Evolutionary conservation across 2,797 vertebrate species (phyloP), one percentile per base, ranked within the genome.

Genomic region (Enteromius treurensis): DNA sequence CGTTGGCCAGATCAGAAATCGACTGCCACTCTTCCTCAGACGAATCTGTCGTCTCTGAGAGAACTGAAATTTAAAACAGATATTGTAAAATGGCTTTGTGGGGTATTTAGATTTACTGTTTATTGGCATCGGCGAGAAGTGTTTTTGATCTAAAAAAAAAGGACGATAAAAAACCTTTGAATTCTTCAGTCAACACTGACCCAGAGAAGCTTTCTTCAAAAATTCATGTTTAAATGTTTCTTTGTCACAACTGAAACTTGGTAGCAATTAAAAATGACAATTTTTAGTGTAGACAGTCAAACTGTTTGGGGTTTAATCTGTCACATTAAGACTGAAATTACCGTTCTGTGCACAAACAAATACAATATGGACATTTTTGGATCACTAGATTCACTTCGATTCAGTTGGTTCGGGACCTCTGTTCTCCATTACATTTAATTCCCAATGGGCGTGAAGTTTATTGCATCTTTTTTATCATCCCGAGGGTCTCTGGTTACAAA

Each of bases 11-110:
- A 88, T 97, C 96, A 0, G 97, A 94, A 60, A 98, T 97, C 77
- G 96, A 97, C 91, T 96, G 95, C 97, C 97, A 98, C 90, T 97
- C 97, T 8, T 97, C 96, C 60, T 97, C 96, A 1, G 95, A 93
- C 0, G 96, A 93, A 29, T 97, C 96, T 21, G 95, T 91, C 0
- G 94, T 95, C 90, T 96, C 96, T 0, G 95, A 96, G 82, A 96
- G 94, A 88, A 96, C 96, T 97, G 87, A 1, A 90, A 53, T 65
- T 23, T 82, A 37, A 81, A 37, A 13, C 21, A 70, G 11, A 14
- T 26, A 15, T 15, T 37, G 75, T 19, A 77, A 8, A 65, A 47
- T 10, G 47, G 70, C 9, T 5, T 19, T 74, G 26, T 21, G 26
- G 17, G 32, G 9, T n/a, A 21, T 51, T 73, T 53, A 34, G 10